Evolutionary conservation across 2,888 invertebrate species (phyloP).

Genomic region (Stegophylla sp.): DNA sequence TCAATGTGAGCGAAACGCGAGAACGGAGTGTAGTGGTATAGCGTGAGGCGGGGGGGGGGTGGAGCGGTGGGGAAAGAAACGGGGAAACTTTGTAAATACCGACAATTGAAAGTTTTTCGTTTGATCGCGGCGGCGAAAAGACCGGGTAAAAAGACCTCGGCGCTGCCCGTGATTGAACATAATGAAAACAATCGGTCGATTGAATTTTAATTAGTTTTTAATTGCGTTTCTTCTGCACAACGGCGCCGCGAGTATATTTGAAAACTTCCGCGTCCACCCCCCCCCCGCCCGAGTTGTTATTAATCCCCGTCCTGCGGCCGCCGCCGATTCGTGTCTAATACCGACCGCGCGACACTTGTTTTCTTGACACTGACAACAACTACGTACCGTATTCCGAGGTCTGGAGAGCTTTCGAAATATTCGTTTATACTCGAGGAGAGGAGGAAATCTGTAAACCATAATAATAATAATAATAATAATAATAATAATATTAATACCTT

Average conservation of each 20-base stretch:
- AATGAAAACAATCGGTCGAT: conserved; percentile 59
- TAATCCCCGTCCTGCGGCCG: conserved; percentile 24
- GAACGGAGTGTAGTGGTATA: too few species aligned
- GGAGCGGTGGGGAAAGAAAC: neutral
- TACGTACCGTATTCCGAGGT: too few species aligned
- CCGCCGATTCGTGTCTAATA: conserved; percentile 27
- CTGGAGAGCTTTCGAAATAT: neutral
- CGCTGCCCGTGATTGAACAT: conserved; percentile 53
- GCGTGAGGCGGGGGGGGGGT: neutral
- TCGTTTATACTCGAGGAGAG: neutral
- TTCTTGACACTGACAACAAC: conserved; percentile 50
- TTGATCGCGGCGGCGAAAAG: conserved; percentile 57
- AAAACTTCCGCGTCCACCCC: neutral
- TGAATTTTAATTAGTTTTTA: conserved; percentile 59
- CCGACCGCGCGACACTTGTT: conserved; percentile 45
- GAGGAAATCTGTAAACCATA: neutral
- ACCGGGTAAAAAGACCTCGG: conserved; percentile 31
- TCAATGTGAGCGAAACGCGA: neutral
- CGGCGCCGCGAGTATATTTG: conserved; percentile 40
- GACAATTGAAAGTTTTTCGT: conserved; percentile 56
- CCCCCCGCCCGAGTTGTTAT: conserved; percentile 7
- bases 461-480: neutral
- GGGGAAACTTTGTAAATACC: conserved; percentile 50
- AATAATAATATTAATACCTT: conserved; percentile 1
- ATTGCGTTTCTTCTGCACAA: conserved; percentile 57